These are phyloP conservation scores for Benthosema pterotum DNA, from an alignment of 2,797 vertebrate genomes.

Conservation along the genomic window DNA sequence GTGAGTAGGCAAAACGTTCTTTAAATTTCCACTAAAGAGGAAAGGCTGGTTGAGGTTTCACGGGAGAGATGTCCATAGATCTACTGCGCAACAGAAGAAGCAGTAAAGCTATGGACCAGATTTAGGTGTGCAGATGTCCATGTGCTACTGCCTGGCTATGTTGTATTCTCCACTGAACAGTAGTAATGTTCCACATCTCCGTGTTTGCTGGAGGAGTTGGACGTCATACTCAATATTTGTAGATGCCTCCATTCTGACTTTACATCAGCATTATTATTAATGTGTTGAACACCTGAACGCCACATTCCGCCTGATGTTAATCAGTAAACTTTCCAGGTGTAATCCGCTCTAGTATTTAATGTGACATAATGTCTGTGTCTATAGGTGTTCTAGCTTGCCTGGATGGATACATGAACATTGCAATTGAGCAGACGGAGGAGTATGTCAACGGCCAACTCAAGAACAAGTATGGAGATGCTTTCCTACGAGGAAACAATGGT, in stretches of 20 bases:
- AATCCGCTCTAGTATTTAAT: too few species aligned
- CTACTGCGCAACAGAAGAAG: too few species aligned
- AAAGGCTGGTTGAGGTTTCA: too few species aligned
- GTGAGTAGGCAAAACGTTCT: too few species aligned
- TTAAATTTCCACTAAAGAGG: too few species aligned
- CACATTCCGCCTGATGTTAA: neutral
- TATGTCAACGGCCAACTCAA: conserved; percentile 98
- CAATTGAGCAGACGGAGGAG: conserved; percentile 98
- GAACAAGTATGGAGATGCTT: conserved; percentile 98
- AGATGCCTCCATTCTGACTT: neutral
- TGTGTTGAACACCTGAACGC: neutral
- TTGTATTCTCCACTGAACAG: neutral
- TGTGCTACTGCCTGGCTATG: too few species aligned
- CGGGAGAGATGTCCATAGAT: too few species aligned
- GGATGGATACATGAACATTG: conserved; percentile 99
- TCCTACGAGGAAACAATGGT: conserved; percentile 99
- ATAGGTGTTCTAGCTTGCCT: conserved; percentile 96
- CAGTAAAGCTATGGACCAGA: too few species aligned
- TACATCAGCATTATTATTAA: neutral
- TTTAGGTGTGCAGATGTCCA: too few species aligned
- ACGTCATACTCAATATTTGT: too few species aligned
- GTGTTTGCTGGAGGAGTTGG: too few species aligned
- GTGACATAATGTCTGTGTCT: conserved; percentile 23
- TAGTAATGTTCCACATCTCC: neutral
- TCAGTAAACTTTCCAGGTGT: too few species aligned